These are phyloP conservation scores for Ceratina australensis DNA, from an alignment of 1,140 invertebrate species.

Conservation along the genomic window DNA sequence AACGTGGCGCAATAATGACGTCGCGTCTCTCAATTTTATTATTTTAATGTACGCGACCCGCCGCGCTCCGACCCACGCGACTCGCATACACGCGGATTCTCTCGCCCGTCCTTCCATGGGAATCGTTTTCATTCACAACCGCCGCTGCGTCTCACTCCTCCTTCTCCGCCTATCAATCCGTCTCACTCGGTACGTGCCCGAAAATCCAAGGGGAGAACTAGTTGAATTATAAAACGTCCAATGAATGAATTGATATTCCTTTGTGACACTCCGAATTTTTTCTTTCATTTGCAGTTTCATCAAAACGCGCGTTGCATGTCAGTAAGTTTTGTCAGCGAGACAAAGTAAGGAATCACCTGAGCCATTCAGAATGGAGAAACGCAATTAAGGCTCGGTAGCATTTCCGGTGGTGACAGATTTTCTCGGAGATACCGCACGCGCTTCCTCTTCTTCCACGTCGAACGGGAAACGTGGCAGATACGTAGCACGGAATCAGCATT, in stretches of 20 bases:
- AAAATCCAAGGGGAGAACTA: not conserved
- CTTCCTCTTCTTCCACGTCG: not conserved
- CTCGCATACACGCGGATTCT: conserved; percentile 60
- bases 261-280: not conserved
- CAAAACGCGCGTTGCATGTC: too few species aligned
- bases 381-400: not conserved
- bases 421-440: not conserved
- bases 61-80: conserved; percentile 66
- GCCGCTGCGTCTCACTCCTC: not conserved
- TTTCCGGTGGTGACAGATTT: conserved; percentile 11
- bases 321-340: too few species aligned
- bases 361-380: not conserved
- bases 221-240: not conserved
- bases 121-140: conserved; percentile 12
- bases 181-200: not conserved
- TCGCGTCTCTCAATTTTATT: conserved; percentile 74
- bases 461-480: too few species aligned
- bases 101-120: not conserved
- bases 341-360: too few species aligned
- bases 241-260: not conserved
- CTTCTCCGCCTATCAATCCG: not conserved
- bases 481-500: conserved; percentile 3
- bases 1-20: conserved; percentile 73
- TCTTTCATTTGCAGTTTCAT: not conserved
- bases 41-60: conserved; percentile 68